phyloP scores from a whole-genome alignment of 53 echinoderm and acorn worm species.

The Echinarachnius parma region DNA sequence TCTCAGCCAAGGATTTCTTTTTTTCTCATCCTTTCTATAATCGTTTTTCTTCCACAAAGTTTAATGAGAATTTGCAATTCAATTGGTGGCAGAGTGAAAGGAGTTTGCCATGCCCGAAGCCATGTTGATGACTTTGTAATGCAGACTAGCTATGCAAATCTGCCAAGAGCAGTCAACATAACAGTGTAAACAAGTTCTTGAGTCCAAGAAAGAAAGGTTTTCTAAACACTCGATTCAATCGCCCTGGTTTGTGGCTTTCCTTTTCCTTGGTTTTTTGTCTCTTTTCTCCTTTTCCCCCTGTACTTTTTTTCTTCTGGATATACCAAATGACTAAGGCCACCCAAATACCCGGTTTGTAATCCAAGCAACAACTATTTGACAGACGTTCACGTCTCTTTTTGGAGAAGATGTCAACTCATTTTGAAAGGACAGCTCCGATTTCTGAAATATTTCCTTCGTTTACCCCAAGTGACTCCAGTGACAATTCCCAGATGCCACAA shows the following conservation, averaged over 20 bases:
- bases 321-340: constrained; percentile 6
- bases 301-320: not conserved
- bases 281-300: not conserved
- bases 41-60: not conserved
- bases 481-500: no score
- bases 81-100: constrained; percentile 12
- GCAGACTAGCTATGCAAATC: constrained; percentile 44
- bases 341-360: constrained; percentile 12
- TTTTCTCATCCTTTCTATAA: not conserved
- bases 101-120: constrained; percentile 12
- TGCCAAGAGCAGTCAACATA: constrained; percentile 32
- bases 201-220: constrained; percentile 8
- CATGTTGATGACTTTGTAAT: constrained; percentile 33
- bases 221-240: not conserved
- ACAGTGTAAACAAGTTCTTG: constrained; percentile 33
- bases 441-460: constrained; percentile 24
- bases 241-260: not conserved
- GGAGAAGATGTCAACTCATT: constrained; percentile 20
- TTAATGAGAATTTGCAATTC: constrained; percentile 39
- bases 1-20: not conserved
- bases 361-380: constrained; percentile 21
- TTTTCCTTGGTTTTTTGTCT: not conserved
- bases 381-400: constrained; percentile 10
- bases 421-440: constrained; percentile 8
- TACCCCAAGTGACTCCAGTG: no score